Base-by-base conservation (phyloP, 2,888 invertebrate species). In the Micropterix aruncella region DNA sequence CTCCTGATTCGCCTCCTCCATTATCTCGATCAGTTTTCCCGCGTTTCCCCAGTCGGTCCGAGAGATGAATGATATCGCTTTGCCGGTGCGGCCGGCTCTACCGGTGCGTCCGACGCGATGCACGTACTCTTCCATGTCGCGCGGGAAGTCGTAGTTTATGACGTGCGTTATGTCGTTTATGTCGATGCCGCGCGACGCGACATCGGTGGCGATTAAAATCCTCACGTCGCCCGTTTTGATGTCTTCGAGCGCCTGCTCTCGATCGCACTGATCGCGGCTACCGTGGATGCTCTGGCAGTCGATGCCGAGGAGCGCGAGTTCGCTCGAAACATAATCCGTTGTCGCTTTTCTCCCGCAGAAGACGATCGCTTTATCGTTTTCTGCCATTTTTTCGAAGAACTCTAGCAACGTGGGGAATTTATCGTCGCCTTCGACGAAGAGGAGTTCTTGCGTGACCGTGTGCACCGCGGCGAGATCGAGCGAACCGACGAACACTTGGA, bases 71-170 rank as follows among this genome's bases (percentile, higher is more conserved):
- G 90, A 87, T 27, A 94, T 76, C 0, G 93, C 82, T 43, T 79
- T 79, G 0, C 96, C 95, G 0, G 75, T 78, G 47, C 78, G 77
- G 14, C 95, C 95, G 14, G 96, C 95, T 46, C 95, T 75, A 0
- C 95, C 96, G 0, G 95, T 96, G 47, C 96, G 76, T 0, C 95
- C 95, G n/a, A 96, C 90, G 48, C 95, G 75, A 59, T 96, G 95
- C 1, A 92, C 92, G 64, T 95, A 96, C 56, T 96, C 95, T 60
- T 95, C 95, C 54, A 95, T 90, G 55, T 93, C 90, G 14, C 83
- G 75, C 0, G 95, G 95, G 56, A 95, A 94, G 62, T 96, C 95
- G 54, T 80, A 88, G 62, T 96, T 96, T 18, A 94, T 67, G 1
- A 96, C 92, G 62, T 92, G 86, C 65, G 89, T 86, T 7, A 91